Percentiles rank a stretch among this genome's conserved stretches.
These are phyloP conservation scores for Myzus persicae DNA, from an alignment of 1,140 invertebrate genomes.

Conservation along the genomic window DNA sequence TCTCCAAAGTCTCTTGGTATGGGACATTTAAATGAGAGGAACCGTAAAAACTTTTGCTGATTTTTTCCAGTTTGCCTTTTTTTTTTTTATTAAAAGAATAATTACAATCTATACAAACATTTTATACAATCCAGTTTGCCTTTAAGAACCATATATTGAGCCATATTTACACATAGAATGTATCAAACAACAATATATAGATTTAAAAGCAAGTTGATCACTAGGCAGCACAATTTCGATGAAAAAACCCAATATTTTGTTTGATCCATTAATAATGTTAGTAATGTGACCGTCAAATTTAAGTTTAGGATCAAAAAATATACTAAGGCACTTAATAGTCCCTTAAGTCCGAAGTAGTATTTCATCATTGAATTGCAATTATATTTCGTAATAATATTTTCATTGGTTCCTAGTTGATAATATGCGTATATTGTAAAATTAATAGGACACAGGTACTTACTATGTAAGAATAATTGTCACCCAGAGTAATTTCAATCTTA, in stretches of 20 bases:
- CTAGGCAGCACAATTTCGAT: too few relatives aligned
- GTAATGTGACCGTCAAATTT: background rate
- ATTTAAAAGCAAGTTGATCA: too few relatives aligned
- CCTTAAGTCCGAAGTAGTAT: background rate
- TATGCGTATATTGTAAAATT: background rate
- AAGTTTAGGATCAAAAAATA: background rate
- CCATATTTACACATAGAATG: too few relatives aligned
- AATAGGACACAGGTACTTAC: background rate
- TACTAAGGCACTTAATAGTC: background rate
- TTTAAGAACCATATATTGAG: background rate
- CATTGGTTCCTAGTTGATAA: background rate
- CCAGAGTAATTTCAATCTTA: background rate
- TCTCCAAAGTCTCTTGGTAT: too few relatives aligned
- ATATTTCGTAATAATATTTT: background rate
- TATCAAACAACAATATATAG: too few relatives aligned
- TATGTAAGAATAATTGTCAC: background rate
- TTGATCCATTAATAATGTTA: background rate
- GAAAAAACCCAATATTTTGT: background rate
- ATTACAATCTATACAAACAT: too few relatives aligned
- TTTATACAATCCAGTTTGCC: too few relatives aligned
- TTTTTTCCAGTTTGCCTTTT: background rate
- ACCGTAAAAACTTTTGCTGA: background rate
- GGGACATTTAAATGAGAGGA: background rate
- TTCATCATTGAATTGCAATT: background rate
- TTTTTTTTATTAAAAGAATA: too few relatives aligned